Evolutionary conservation across 2,888 invertebrate species (phyloP).

Genomic region (Metacarcinus magister): DNA sequence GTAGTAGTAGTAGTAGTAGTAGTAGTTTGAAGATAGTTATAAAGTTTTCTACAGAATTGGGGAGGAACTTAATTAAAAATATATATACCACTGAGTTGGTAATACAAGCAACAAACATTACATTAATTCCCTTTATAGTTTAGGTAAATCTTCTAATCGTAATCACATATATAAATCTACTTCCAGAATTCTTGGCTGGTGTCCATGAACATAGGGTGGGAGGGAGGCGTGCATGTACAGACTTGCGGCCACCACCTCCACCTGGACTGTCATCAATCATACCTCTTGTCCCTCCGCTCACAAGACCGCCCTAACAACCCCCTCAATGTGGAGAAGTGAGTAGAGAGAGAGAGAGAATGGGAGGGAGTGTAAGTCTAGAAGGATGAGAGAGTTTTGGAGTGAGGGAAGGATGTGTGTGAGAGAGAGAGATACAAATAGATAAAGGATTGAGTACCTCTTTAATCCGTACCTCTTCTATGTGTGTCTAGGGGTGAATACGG

Average conservation of each 20-base stretch:
- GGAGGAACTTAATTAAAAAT: too few relatives aligned
- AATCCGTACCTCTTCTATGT: background rate
- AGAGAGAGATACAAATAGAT: too few relatives aligned
- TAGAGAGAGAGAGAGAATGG: background rate
- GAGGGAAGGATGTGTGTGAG: too few relatives aligned
- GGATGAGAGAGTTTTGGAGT: too few relatives aligned
- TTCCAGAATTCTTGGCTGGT: slow-evolving; percentile 90
- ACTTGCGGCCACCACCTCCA: slow-evolving; percentile 99
- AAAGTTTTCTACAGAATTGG: too few relatives aligned
- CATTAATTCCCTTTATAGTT: background rate
- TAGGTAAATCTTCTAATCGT: background rate
- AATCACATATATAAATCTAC: background rate
- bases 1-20: too few relatives aligned
- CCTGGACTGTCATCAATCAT: slow-evolving; percentile 95
- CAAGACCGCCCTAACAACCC: slow-evolving; percentile 86
- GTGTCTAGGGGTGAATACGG: slow-evolving; percentile 92
- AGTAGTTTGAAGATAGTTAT: background rate
- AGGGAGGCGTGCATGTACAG: slow-evolving; percentile 96
- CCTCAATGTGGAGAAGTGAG: slow-evolving; percentile 83
- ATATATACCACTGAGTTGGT: too few relatives aligned
- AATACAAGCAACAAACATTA: background rate
- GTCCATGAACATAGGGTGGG: slow-evolving; percentile 92
- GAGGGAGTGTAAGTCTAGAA: background rate
- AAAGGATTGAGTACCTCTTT: background rate
- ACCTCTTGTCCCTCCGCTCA: slow-evolving; percentile 92